Evolutionary conservation across 2,797 vertebrate species (phyloP).

Genomic region (Sebastes hubbsi): DNA sequence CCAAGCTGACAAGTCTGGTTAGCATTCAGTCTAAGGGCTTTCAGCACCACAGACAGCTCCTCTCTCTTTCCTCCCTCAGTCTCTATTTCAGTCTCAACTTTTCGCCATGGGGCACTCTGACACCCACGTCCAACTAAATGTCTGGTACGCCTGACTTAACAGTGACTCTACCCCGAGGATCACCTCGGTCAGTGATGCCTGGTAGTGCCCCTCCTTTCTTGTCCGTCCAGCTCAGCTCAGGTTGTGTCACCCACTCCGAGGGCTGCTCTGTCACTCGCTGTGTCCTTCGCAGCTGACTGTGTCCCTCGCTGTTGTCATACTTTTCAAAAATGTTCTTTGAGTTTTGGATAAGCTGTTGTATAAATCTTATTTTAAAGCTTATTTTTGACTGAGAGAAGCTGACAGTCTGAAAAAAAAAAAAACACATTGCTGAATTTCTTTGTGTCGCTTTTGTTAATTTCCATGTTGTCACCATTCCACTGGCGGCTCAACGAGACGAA

Average conservation of each 20-base stretch:
- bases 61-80: background rate
- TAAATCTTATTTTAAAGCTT: background rate
- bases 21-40: constrained; percentile 26
- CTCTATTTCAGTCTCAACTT: constrained; percentile 26
- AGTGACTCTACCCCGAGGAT: constrained; percentile 41
- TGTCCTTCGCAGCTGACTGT: background rate
- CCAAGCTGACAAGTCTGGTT: constrained; percentile 51
- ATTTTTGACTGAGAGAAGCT: background rate
- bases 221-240: constrained; percentile 28
- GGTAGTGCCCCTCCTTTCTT: constrained; percentile 8
- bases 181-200: constrained; percentile 36
- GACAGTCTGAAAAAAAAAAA: background rate
- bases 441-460: constrained; percentile 36
- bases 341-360: constrained; percentile 10
- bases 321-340: background rate
- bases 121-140: constrained; percentile 43
- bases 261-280: background rate
- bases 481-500: constrained; percentile 23
- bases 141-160: constrained; percentile 52
- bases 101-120: constrained; percentile 35
- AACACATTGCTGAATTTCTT: background rate
- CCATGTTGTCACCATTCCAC: constrained; percentile 30
- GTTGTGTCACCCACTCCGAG: background rate
- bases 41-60: constrained; percentile 72
- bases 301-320: background rate